These are phyloP conservation scores for Rhagophthalmus giganteus DNA, from an alignment of 2,888 invertebrate species.

Conservation along the genomic window DNA sequence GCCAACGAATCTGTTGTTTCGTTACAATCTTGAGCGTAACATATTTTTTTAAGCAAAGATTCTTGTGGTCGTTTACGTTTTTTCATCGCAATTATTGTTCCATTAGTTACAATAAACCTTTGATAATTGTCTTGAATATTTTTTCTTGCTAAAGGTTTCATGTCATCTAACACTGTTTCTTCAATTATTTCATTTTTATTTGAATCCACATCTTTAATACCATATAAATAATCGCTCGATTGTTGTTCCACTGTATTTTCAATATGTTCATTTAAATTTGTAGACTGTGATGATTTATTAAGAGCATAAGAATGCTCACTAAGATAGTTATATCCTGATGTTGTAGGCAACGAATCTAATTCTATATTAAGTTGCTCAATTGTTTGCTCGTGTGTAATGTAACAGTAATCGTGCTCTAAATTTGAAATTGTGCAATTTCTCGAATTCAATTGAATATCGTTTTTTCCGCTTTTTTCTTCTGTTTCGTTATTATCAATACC, in stretches of 20 bases:
- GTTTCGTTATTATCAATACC: not conserved
- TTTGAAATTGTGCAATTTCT: not conserved
- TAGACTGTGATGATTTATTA: constrained; percentile 1
- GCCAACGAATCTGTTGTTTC: too few species aligned
- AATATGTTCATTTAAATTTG: not conserved
- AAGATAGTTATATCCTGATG: constrained; percentile 13
- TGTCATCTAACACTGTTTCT: constrained; percentile 14
- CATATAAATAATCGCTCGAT: constrained; percentile 9
- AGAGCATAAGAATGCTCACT: constrained; percentile 29
- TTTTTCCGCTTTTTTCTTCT: not conserved
- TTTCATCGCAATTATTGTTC: constrained; percentile 15
- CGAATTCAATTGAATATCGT: not conserved
- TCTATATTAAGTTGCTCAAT: constrained; percentile 1
- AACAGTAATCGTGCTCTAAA: constrained; percentile 45
- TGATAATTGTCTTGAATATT: not conserved
- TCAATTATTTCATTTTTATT: constrained; percentile 5
- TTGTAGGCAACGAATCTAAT: not conserved
- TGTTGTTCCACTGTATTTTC: not conserved
- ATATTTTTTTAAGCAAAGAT: constrained; percentile 28
- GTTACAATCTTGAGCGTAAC: constrained; percentile 10
- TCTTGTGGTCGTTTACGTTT: constrained; percentile 27
- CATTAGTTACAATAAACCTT: constrained; percentile 6
- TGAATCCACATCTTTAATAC: constrained; percentile 6
- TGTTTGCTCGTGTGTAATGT: not conserved
- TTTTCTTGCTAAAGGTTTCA: constrained; percentile 6